phyloP scores from a whole-genome alignment of 2,113 vertebrate genomes.

The Lycocorax pyrrhopterus region DNA sequence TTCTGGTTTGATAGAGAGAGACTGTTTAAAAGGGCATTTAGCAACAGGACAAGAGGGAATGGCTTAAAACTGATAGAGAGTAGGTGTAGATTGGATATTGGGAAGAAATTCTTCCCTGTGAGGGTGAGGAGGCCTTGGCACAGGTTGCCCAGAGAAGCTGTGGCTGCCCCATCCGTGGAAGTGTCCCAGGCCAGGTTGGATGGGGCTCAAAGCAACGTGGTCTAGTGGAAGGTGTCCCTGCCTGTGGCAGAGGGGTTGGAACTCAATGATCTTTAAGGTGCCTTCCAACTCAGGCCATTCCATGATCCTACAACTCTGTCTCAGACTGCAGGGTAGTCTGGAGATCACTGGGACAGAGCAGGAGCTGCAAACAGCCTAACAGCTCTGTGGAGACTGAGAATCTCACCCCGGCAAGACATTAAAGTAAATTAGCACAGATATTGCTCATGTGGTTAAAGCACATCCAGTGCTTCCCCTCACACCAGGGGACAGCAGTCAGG shows the following conservation, averaged over 20 bases:
- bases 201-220: rapidly evolving
- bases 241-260: not conserved
- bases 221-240: not conserved
- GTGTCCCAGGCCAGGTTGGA: not conserved
- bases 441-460: not conserved
- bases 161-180: not conserved
- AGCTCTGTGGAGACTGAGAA: not conserved
- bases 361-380: not conserved
- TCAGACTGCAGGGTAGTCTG: not conserved
- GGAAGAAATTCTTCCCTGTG: not conserved
- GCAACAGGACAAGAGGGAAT: not conserved
- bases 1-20: not conserved
- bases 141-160: not conserved
- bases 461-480: not conserved
- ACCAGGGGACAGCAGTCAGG: not conserved
- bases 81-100: not conserved
- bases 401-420: not conserved
- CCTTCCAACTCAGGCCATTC: not conserved
- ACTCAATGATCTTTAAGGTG: not conserved
- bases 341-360: not conserved
- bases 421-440: slow-evolving; percentile 20
- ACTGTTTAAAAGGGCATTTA: not conserved
- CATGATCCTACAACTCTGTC: not conserved
- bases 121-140: not conserved
- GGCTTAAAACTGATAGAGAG: not conserved